A percentile compares a stretch with the other conserved stretches of the same genome.
These are phyloP conservation scores for Pipistrellus kuhlii DNA, from an alignment of 2,797 vertebrate species.

Conservation along the genomic window DNA sequence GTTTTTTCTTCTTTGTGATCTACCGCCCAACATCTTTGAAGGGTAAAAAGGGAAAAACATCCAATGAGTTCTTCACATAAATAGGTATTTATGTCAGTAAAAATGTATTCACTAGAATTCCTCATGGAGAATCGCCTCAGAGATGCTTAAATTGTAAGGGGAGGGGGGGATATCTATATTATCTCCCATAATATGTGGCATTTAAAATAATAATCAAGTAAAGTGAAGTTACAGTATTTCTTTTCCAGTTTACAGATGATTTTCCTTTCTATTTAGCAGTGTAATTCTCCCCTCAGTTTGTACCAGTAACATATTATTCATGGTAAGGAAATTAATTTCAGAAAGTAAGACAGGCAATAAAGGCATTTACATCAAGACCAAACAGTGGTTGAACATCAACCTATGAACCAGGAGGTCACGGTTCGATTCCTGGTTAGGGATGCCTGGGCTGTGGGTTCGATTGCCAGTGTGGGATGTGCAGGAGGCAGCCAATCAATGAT, in stretches of 20 bases:
- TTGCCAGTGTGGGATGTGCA: no score
- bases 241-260: conserved; percentile 23
- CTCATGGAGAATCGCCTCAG: conserved; percentile 26
- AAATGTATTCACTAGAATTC: conserved; percentile 33
- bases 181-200: conserved; percentile 49
- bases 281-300: conserved; percentile 7
- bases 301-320: conserved; percentile 52
- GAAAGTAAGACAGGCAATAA: background rate
- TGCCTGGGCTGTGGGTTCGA: no score
- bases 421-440: no score
- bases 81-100: conserved; percentile 43
- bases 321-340: conserved; percentile 59
- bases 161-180: background rate
- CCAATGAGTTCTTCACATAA: conserved; percentile 35
- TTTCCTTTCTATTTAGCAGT: conserved; percentile 51
- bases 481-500: no score
- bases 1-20: conserved; percentile 33
- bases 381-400: background rate
- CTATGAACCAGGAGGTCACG: no score
- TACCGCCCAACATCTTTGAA: background rate
- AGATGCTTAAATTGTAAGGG: conserved; percentile 36
- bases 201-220: conserved; percentile 54
- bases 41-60: background rate
- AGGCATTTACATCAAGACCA: conserved; percentile 7
- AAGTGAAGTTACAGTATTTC: conserved; percentile 22